Evolutionary conservation across 2,888 invertebrate species (phyloP).

Genomic region (Amphipoea oculea): DNA sequence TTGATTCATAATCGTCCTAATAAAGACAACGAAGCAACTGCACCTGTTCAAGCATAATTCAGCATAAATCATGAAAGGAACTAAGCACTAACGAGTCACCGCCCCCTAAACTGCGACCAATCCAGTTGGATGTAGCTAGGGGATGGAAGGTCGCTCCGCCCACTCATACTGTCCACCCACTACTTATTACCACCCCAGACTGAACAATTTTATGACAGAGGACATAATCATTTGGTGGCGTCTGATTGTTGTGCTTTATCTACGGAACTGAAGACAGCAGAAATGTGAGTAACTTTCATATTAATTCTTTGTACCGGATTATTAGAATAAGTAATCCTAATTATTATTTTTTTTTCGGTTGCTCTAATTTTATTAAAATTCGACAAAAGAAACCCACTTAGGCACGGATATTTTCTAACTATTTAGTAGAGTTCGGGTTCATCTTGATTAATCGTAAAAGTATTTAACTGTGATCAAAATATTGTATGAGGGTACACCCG

Average conservation of each 20-base stretch:
- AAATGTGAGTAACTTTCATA: constrained; percentile 39
- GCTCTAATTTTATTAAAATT: not conserved
- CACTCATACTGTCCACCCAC: constrained; percentile 68
- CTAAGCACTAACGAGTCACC: constrained; percentile 65
- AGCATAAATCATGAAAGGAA: constrained; percentile 70
- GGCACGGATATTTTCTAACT: not conserved
- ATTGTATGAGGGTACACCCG: not conserved
- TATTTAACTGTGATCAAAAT: not conserved
- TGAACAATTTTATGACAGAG: constrained; percentile 61
- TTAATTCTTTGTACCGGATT: not conserved
- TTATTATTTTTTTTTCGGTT: not conserved
- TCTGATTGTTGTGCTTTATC: constrained; percentile 63
- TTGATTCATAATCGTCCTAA: constrained; percentile 11
- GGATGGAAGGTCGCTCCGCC: constrained; percentile 77
- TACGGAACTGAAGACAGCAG: constrained; percentile 44
- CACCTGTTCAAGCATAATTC: constrained; percentile 68
- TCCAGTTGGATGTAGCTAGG: constrained; percentile 63
- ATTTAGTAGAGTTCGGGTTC: not conserved
- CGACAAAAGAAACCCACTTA: not conserved
- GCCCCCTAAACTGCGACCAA: constrained; percentile 75
- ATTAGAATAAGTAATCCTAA: too few relatives aligned
- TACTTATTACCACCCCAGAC: constrained; percentile 68
- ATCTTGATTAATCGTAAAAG: not conserved
- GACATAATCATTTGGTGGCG: constrained; percentile 69
- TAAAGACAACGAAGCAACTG: constrained; percentile 44